Evolutionary conservation across 2,888 invertebrate species (phyloP), one percentile per base, ranked within the genome.

Genomic region (Caenorhabditis panamensis): DNA sequence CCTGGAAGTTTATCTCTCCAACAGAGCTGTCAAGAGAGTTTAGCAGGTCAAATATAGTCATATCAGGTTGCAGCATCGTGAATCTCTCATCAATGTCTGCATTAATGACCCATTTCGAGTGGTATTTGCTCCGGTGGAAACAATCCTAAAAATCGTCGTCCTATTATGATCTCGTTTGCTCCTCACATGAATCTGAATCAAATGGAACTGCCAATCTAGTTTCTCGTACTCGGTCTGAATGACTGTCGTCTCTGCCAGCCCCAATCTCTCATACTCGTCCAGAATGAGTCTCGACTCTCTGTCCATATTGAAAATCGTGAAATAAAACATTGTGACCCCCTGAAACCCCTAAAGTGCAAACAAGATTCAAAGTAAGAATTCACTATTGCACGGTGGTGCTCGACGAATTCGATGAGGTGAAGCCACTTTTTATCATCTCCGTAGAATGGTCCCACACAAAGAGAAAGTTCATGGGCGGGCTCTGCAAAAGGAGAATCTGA

Each of bases 31-130:
- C 16, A 36, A 58, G 58, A 8, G 58, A 36, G 18, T 37, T 44
- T 0, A 68, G 36, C 0, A 68, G 58, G 28, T 59, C 31, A 1
- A 59, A 28, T 0, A 68, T 31, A 1, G 68, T 63, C 0, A 56
- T 2, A 20, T 62, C 68, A 0, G 58, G 58, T 8, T 68, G 68
- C 16, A 68, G 11, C 71, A 71, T 71, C 4, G 51, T 51, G 31
- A 72, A 56, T 49, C 72, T 41, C 63, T 72, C 72, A 20, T 72
- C 72, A 13, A 72, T 72, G 26, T 73, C 73, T 0, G 56, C 59
- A 13, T 73, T 73, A 51, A 73, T 54, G 6, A 73, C 66, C 73
- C 73, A 73, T 28, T 66, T 73, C 5, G 73, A 73, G 20, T 66
- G 64, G 22, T 47, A 73, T 9, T 47, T 54, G 24, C 73, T 73